These are phyloP conservation scores for Taurulus bubalis DNA, from an alignment of 2,113 vertebrate species.

Conservation along the genomic window DNA sequence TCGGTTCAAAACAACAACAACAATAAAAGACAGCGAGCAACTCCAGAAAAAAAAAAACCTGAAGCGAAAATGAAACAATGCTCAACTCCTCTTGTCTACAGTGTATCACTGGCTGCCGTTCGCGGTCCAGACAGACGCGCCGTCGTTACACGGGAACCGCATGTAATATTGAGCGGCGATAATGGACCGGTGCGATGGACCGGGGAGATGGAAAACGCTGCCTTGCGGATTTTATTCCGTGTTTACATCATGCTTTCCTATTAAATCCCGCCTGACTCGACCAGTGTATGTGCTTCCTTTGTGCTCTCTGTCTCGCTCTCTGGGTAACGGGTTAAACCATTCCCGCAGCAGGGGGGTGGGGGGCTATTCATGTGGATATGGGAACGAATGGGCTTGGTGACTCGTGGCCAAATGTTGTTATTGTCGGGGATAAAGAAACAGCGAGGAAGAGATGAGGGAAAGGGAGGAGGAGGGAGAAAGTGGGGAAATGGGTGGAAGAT, in stretches of 20 bases:
- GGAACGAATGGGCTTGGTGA: slow-evolving; percentile 71
- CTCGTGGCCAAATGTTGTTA: slow-evolving; percentile 80
- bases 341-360: slow-evolving; percentile 51
- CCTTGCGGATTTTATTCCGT: slow-evolving; percentile 60
- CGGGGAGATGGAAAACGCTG: slow-evolving; percentile 45
- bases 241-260: slow-evolving; percentile 70
- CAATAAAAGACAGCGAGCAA: slow-evolving; percentile 28
- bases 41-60: slow-evolving; percentile 52
- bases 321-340: slow-evolving; percentile 75
- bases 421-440: slow-evolving; percentile 66
- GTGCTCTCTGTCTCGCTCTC: slow-evolving; percentile 62
- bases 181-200: slow-evolving; percentile 56
- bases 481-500: not conserved
- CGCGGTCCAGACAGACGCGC: slow-evolving; percentile 50
- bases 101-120: slow-evolving; percentile 23
- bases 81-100: slow-evolving; percentile 66
- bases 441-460: not conserved
- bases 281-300: slow-evolving; percentile 63
- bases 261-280: slow-evolving; percentile 24
- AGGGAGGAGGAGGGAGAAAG: not conserved
- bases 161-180: slow-evolving; percentile 58
- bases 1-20: slow-evolving; percentile 26
- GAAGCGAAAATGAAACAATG: slow-evolving; percentile 61
- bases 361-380: slow-evolving; percentile 51
- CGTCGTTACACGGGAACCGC: slow-evolving; percentile 35